Conservation (phyloP, 2,888 invertebrate species). For the Sminthurinus aureus region DNA sequence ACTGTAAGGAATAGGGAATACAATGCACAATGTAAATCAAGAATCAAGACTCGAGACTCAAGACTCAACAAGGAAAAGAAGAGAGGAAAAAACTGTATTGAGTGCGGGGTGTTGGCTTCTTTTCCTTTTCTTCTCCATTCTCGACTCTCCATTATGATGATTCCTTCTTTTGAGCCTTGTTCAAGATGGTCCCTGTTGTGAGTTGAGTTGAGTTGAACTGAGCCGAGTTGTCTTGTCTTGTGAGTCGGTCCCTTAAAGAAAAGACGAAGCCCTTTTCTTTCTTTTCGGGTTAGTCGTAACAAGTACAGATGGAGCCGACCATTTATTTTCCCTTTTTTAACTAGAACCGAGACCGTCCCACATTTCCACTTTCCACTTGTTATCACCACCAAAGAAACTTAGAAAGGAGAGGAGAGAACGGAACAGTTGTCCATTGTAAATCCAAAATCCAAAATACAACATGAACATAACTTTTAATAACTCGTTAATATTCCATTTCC, state of each 20-base stretch:
- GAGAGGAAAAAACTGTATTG: too few relatives aligned
- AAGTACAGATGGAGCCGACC: conserved; percentile 26
- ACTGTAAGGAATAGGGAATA: too few relatives aligned
- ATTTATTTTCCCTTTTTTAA: background rate
- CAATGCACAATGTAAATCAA: too few relatives aligned
- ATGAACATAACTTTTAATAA: background rate
- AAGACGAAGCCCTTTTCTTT: background rate
- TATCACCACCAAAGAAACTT: background rate
- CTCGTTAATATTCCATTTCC: background rate
- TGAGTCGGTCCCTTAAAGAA: conserved; percentile 1
- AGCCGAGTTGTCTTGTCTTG: too few relatives aligned
- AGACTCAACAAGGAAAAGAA: too few relatives aligned
- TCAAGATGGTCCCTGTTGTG: too few relatives aligned
- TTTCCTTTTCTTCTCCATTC: too few relatives aligned
- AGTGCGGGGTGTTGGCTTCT: too few relatives aligned
- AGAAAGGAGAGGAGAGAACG: background rate
- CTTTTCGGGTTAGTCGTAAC: conserved; percentile 8
- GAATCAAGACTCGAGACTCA: too few relatives aligned
- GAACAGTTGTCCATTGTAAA: background rate
- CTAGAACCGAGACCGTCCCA: background rate
- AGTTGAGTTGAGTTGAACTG: too few relatives aligned
- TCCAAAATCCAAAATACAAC: background rate
- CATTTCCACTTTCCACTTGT: background rate
- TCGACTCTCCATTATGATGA: too few relatives aligned
- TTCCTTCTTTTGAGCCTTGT: too few relatives aligned